A percentile compares a stretch with the other conserved stretches of the same genome.
phyloP scores from a whole-genome alignment of 2,113 vertebrate species.

The Chaetodon auriga region DNA sequence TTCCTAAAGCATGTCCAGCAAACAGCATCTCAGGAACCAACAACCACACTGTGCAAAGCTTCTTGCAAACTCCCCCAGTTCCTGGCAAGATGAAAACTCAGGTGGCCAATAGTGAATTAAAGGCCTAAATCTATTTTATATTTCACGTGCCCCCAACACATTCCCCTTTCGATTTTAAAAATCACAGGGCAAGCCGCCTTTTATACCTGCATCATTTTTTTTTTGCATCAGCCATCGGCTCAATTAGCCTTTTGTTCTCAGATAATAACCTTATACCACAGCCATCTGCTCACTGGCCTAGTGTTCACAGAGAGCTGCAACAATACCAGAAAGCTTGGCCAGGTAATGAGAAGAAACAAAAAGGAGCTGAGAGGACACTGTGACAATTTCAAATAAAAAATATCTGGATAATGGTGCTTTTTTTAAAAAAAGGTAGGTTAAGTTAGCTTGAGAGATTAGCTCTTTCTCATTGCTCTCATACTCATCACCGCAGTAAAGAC shows the following conservation, averaged over 20 bases:
- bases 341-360: not conserved
- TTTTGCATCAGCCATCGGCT: constrained; percentile 53
- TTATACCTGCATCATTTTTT: constrained; percentile 39
- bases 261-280: constrained; percentile 54
- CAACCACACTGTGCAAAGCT: not conserved
- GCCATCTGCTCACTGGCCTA: constrained; percentile 66
- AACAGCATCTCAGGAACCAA: not conserved
- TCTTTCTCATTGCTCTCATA: too few relatives aligned
- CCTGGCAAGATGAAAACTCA: constrained; percentile 47
- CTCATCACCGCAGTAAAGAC: too few relatives aligned
- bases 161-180: constrained; percentile 54
- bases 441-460: too few relatives aligned
- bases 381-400: not conserved
- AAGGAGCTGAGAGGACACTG: too few relatives aligned
- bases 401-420: too few relatives aligned
- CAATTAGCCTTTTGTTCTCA: constrained; percentile 74
- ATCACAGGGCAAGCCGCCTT: constrained; percentile 43
- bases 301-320: constrained; percentile 43
- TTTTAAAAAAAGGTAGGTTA: too few relatives aligned
- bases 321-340: constrained; percentile 29
- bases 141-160: constrained; percentile 23
- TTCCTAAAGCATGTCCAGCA: constrained; percentile 2
- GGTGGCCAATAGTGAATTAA: constrained; percentile 23
- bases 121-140: constrained; percentile 38
- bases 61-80: not conserved